Percentiles rank a stretch among this genome's conserved stretches.
These are phyloP conservation scores for Notolabrus celidotus DNA, from an alignment of 2,797 vertebrate species.

Conservation along the genomic window DNA sequence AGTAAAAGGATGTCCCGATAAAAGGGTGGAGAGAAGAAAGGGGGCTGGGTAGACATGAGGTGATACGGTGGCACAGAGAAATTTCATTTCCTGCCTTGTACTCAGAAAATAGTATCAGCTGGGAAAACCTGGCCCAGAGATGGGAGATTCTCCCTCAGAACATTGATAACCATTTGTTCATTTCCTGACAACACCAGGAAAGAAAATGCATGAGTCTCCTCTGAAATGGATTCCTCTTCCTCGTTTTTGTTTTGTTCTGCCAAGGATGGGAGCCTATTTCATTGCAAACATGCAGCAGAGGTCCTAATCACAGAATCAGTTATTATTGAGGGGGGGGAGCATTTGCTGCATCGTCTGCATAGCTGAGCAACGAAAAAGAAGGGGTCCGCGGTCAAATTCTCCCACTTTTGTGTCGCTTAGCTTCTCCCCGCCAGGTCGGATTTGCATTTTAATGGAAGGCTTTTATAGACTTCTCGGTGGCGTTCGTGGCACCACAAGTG, in stretches of 20 bases:
- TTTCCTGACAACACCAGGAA: constrained; percentile 98
- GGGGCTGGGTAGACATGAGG: constrained; percentile 41
- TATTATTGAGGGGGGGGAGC: constrained; percentile 87
- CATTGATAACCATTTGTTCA: constrained; percentile 99
- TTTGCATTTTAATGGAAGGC: constrained; percentile 99
- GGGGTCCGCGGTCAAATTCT: constrained; percentile 87
- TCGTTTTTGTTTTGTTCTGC: constrained; percentile 83
- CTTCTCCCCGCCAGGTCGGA: constrained; percentile 91
- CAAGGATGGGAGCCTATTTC: constrained; percentile 88
- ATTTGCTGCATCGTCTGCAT: constrained; percentile 85
- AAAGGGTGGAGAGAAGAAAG: constrained; percentile 76
- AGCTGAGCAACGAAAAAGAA: constrained; percentile 60
- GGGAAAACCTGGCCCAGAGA: constrained; percentile 93
- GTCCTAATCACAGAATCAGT: constrained; percentile 95
- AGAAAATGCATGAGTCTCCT: constrained; percentile 87
- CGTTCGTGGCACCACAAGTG: constrained; percentile 97
- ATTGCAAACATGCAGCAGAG: constrained; percentile 86
- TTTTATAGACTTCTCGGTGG: constrained; percentile 98
- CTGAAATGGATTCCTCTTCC: constrained; percentile 87
- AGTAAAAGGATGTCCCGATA: constrained; percentile 87
- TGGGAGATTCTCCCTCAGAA: constrained; percentile 92
- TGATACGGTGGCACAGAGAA: constrained; percentile 76
- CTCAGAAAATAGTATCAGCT: constrained; percentile 92
- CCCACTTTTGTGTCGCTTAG: constrained; percentile 94
- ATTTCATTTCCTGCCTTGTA: constrained; percentile 98